These are phyloP conservation scores for Lasioglossum baleicum DNA, from an alignment of 1,140 invertebrate genomes.

Conservation along the genomic window DNA sequence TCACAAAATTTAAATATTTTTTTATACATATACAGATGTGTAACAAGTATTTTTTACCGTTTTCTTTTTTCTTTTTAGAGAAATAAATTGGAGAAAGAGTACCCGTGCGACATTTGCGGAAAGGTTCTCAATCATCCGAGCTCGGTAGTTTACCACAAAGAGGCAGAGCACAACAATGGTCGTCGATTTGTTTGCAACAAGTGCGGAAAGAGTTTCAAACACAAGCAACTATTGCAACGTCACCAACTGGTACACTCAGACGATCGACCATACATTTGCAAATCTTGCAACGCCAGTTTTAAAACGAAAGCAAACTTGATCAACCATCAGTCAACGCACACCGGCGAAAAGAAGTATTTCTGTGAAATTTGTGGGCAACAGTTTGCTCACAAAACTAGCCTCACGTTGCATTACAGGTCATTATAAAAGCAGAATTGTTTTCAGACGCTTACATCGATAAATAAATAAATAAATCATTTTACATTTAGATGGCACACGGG, in stretches of 20 bases:
- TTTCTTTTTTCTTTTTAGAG: slow-evolving; percentile 52
- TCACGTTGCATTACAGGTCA: slow-evolving; percentile 84
- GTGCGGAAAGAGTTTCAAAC: slow-evolving; percentile 86
- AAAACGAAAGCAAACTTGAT: slow-evolving; percentile 86
- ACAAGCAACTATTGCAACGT: slow-evolving; percentile 84
- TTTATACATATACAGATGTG: slow-evolving; percentile 14
- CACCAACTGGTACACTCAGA: slow-evolving; percentile 87
- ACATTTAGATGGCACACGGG: slow-evolving; percentile 78
- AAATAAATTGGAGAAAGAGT: slow-evolving; percentile 77
- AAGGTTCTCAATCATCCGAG: slow-evolving; percentile 84
- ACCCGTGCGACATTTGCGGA: slow-evolving; percentile 85
- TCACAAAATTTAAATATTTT: slow-evolving; percentile 17
- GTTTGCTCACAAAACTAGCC: slow-evolving; percentile 87
- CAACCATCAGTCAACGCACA: slow-evolving; percentile 85
- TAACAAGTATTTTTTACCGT: not conserved
- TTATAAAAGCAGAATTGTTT: slow-evolving; percentile 21
- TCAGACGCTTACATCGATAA: not conserved
- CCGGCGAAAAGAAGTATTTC: slow-evolving; percentile 86
- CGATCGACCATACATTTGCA: slow-evolving; percentile 82
- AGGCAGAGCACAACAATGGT: slow-evolving; percentile 84
- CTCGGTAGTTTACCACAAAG: slow-evolving; percentile 86
- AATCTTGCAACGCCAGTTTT: slow-evolving; percentile 83
- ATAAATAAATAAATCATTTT: slow-evolving; percentile 22
- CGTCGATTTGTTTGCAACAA: slow-evolving; percentile 85
- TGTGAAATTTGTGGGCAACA: slow-evolving; percentile 89